These are phyloP conservation scores for Otus sunia DNA, from an alignment of 2,113 vertebrate species.

Conservation along the genomic window DNA sequence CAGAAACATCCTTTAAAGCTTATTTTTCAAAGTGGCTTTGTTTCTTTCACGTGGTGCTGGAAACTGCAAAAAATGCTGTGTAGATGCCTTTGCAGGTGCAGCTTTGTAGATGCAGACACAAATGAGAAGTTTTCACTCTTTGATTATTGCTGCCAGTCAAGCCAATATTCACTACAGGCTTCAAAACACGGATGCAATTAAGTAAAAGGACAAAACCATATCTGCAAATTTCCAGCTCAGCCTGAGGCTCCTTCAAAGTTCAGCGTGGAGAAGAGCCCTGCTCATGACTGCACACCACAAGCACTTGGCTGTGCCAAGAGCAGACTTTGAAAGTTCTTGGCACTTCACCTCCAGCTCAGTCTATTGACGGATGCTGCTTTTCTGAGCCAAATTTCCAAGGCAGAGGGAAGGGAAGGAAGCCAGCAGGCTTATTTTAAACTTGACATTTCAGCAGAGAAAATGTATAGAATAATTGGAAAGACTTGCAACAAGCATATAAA, in stretches of 20 bases:
- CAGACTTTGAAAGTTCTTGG: conserved; percentile 6
- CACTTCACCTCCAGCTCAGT: conserved; percentile 19
- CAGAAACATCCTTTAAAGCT: not conserved
- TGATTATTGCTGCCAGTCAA: conserved; percentile 25
- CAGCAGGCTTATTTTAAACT: conserved; percentile 11
- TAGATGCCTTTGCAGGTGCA: conserved; percentile 7
- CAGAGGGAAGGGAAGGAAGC: not conserved
- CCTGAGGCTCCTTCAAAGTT: conserved; percentile 11
- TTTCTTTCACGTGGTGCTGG: conserved; percentile 4
- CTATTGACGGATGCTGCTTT: not conserved
- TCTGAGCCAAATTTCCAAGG: conserved; percentile 13
- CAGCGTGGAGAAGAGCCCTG: not conserved
- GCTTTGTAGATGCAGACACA: conserved; percentile 34
- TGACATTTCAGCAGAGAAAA: conserved; percentile 21
- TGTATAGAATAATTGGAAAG: conserved; percentile 6
- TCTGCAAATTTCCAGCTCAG: conserved; percentile 2
- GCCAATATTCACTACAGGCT: not conserved
- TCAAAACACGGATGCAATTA: not conserved
- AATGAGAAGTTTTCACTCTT: conserved; percentile 17
- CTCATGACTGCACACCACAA: not conserved
- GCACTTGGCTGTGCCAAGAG: not conserved
- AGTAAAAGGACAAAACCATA: conserved; percentile 19
- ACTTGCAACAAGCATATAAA: not conserved
- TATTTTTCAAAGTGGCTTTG: not conserved
- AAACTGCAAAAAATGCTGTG: not conserved